A percentile compares a stretch with the other conserved stretches of the same genome.
These are phyloP conservation scores for Acanthosepion esculentum DNA, from an alignment of 2,888 invertebrate species.

Conservation along the genomic window DNA sequence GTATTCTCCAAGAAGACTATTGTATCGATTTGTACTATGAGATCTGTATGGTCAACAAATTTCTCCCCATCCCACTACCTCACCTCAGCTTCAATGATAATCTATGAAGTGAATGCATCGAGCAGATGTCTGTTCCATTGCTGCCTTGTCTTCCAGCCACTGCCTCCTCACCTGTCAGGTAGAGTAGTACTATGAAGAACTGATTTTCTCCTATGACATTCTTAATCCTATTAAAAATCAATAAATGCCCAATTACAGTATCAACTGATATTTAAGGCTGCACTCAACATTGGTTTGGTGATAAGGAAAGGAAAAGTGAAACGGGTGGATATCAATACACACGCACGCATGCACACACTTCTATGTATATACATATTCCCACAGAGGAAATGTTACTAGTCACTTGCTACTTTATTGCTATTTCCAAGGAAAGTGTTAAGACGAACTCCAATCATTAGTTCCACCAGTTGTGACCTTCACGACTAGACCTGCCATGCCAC, in stretches of 20 bases:
- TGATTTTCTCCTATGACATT: background rate
- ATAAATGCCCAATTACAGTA: slow-evolving; percentile 33
- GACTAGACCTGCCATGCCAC: too few relatives aligned
- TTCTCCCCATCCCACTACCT: background rate
- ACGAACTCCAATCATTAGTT: too few relatives aligned
- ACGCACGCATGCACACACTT: too few relatives aligned
- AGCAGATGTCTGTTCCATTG: background rate
- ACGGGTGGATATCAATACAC: too few relatives aligned
- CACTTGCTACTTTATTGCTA: too few relatives aligned
- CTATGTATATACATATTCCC: too few relatives aligned
- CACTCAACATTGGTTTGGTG: background rate
- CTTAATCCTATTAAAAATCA: slow-evolving; percentile 8
- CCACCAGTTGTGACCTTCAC: too few relatives aligned
- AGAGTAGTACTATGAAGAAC: background rate
- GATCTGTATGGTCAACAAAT: background rate
- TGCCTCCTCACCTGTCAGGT: background rate
- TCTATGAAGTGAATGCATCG: background rate
- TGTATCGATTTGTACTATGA: background rate
- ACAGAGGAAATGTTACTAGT: too few relatives aligned
- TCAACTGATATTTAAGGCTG: background rate
- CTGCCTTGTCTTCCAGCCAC: background rate
- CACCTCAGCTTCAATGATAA: background rate
- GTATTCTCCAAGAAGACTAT: background rate
- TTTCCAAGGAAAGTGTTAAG: too few relatives aligned
- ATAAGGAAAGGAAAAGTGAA: background rate